phyloP scores from a whole-genome alignment of 2,113 vertebrate genomes.

The Oncorhynchus clarkii region DNA sequence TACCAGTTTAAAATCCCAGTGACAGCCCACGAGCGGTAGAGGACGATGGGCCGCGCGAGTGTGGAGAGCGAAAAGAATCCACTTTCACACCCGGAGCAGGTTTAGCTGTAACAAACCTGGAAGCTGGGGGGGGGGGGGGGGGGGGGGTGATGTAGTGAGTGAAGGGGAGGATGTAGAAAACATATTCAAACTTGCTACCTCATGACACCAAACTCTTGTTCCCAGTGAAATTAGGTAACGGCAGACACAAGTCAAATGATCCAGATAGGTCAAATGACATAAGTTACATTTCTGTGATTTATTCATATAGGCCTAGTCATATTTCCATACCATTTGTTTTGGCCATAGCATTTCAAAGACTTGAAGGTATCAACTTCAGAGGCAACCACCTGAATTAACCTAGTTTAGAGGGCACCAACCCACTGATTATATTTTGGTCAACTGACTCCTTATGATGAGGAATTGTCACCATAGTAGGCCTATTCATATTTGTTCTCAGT shows the following conservation, averaged over 20 bases:
- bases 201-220: constrained; percentile 8
- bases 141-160: neutral
- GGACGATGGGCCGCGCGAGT: constrained; percentile 14
- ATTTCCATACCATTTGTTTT: no score
- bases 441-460: neutral
- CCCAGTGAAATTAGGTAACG: constrained; percentile 42
- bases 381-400: no score
- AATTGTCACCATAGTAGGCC: neutral
- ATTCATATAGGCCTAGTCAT: neutral
- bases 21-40: constrained; percentile 19
- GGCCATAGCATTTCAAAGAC: no score
- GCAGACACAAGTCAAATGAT: neutral
- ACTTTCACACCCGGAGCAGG: constrained; percentile 41
- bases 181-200: constrained; percentile 7
- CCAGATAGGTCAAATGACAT: neutral
- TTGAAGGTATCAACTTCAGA: no score
- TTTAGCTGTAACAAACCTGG: constrained; percentile 34
- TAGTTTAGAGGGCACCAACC: no score
- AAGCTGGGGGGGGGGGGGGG: neutral
- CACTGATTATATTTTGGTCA: no score
- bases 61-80: constrained; percentile 14
- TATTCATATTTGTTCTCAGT: no score
- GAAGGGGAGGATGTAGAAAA: constrained; percentile 8
- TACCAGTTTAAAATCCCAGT: constrained; percentile 38
- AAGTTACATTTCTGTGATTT: constrained; percentile 1